Conservation (phyloP, 2,888 invertebrate genomes). For the Arctia plantaginis region DNA sequence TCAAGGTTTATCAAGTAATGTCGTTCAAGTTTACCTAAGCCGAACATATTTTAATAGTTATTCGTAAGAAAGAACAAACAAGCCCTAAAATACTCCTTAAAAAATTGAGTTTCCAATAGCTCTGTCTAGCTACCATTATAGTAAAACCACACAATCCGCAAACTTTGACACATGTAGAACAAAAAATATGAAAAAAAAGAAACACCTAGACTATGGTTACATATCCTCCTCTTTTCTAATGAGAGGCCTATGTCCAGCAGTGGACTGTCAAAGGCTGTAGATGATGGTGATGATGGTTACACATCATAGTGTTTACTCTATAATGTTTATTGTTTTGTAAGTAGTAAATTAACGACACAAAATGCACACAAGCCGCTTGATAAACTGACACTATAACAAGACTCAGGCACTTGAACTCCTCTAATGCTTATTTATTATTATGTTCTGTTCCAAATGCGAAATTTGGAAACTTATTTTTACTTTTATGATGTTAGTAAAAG, state of each 20-base stretch:
- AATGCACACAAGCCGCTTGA: slow-evolving; percentile 26
- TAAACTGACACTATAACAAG: slow-evolving; percentile 30
- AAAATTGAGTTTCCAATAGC: neutral
- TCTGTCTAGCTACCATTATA: neutral
- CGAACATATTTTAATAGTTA: no score
- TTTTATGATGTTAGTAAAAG: neutral
- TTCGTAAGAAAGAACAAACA: neutral
- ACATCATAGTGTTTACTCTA: no score
- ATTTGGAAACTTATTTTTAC: neutral
- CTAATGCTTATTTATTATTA: slow-evolving; percentile 18
- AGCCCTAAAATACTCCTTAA: neutral
- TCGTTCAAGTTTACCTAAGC: no score
- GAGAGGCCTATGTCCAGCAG: no score
- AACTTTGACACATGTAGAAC: neutral
- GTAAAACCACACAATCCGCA: no score
- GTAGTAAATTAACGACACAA: slow-evolving; percentile 32
- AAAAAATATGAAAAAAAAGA: neutral
- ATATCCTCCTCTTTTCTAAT: no score
- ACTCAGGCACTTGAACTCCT: slow-evolving; percentile 10
- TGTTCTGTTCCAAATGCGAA: neutral
- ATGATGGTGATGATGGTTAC: no score
- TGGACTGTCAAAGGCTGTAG: no score
- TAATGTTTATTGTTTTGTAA: neutral
- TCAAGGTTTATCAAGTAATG: no score
- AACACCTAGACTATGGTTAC: neutral